A percentile compares a stretch with the other conserved stretches of the same genome.
Conservation (phyloP, 2,888 invertebrate genomes). For the Drosophila tanythrix region DNA sequence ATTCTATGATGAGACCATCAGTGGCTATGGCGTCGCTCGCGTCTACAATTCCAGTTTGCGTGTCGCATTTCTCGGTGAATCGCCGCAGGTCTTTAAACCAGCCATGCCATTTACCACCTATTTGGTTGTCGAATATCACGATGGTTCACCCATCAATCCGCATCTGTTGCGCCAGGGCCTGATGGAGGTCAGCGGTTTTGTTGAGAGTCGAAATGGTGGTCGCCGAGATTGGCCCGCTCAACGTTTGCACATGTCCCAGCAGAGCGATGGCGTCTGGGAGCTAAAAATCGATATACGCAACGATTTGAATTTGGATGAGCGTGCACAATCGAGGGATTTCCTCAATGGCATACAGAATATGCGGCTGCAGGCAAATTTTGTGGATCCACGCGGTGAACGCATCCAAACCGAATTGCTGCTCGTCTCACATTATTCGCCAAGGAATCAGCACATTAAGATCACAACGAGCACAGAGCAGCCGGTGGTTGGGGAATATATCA, state of each 20-base stretch:
- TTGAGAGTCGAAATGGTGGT: constrained; percentile 88
- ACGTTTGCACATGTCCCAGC: constrained; percentile 88
- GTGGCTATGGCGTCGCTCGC: constrained; percentile 94
- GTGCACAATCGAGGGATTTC: constrained; percentile 87
- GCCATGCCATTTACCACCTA: constrained; percentile 95
- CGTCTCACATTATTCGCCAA: constrained; percentile 92
- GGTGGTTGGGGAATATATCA: constrained; percentile 96
- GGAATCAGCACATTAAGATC: constrained; percentile 93
- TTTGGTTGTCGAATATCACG: constrained; percentile 95
- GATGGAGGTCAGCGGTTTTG: constrained; percentile 89
- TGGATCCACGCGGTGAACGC: constrained; percentile 88
- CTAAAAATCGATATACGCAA: constrained; percentile 91
- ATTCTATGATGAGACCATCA: constrained; percentile 92
- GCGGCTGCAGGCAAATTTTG: constrained; percentile 86
- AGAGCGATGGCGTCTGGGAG: constrained; percentile 92
- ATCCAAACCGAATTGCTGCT: constrained; percentile 90
- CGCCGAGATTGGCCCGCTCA: constrained; percentile 88
- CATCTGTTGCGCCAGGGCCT: constrained; percentile 88
- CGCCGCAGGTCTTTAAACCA: constrained; percentile 97
- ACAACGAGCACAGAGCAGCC: constrained; percentile 92
- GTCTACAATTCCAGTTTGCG: constrained; percentile 94
- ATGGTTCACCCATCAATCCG: constrained; percentile 91
- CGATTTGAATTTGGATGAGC: constrained; percentile 86
- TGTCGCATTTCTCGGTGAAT: constrained; percentile 94
- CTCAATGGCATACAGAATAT: constrained; percentile 89